Evolutionary conservation across 2,797 vertebrate genomes (phyloP).

Genomic region (Ptychobarbus kaznakovi): DNA sequence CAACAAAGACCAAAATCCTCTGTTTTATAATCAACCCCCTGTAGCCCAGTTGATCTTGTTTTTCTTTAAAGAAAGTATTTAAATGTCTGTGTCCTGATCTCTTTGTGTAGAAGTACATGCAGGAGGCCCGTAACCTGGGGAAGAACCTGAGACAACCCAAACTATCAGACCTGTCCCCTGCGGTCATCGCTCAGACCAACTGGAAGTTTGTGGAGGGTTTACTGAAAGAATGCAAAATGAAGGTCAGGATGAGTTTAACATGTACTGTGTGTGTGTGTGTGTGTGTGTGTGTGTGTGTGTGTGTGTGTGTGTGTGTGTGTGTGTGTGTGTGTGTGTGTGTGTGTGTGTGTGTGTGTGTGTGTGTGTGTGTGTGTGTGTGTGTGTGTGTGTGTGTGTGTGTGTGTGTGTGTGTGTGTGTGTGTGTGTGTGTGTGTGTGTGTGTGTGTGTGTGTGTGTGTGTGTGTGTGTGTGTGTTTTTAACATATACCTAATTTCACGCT

Average conservation of each 20-base stretch:
- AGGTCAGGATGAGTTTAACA: constrained; percentile 77
- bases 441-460: neutral
- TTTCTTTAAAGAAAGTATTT: neutral
- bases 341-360: neutral
- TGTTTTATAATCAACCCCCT: neutral
- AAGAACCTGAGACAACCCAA: constrained; percentile 91
- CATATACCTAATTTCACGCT: neutral
- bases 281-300: neutral
- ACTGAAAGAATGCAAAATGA: constrained; percentile 95
- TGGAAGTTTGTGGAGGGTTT: constrained; percentile 94
- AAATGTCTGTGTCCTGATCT: constrained; percentile 11
- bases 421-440: too few relatives aligned
- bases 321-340: neutral
- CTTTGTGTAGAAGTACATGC: constrained; percentile 81
- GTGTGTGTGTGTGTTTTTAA: too few relatives aligned
- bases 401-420: neutral
- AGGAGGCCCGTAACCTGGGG: constrained; percentile 86
- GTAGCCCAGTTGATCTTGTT: neutral
- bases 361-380: too few relatives aligned
- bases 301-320: neutral
- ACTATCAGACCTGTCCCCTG: constrained; percentile 91
- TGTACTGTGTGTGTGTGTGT: neutral
- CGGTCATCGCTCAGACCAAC: constrained; percentile 91
- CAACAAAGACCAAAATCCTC: constrained; percentile 8
- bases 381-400: neutral